Conservation (phyloP, 2,797 vertebrate genomes). For the Strix occidentalis region DNA sequence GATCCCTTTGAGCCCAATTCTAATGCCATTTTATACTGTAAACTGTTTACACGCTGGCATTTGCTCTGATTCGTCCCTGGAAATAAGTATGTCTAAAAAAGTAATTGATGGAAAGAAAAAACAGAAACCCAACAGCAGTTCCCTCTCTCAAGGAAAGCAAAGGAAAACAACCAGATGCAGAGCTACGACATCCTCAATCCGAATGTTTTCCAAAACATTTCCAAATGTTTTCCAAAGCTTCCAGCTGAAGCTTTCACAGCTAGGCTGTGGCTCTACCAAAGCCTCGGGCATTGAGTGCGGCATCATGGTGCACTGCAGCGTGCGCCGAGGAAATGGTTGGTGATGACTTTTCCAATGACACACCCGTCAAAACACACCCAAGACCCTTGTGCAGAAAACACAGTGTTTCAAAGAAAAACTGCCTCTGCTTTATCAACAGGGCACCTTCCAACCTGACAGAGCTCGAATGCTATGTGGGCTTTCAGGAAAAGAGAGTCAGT, state of each 20-base stretch:
- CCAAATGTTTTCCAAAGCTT: constrained; percentile 58
- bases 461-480: accelerated
- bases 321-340: accelerated
- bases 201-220: constrained; percentile 55
- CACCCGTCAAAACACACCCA: neutral
- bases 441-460: accelerated
- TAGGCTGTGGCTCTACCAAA: neutral
- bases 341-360: neutral
- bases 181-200: neutral
- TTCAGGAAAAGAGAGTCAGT: neutral
- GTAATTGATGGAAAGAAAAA: neutral
- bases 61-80: constrained; percentile 12
- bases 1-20: neutral
- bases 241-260: constrained; percentile 34
- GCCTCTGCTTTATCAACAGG: neutral
- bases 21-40: neutral
- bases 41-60: neutral
- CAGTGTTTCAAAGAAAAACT: neutral
- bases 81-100: constrained; percentile 11
- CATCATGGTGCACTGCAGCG: accelerated
- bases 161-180: neutral
- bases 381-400: neutral
- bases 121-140: neutral
- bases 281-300: accelerated
- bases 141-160: constrained; percentile 16